Evolutionary conservation across 2,797 vertebrate genomes (phyloP).

Genomic region (Pseudochirops corinnae): DNA sequence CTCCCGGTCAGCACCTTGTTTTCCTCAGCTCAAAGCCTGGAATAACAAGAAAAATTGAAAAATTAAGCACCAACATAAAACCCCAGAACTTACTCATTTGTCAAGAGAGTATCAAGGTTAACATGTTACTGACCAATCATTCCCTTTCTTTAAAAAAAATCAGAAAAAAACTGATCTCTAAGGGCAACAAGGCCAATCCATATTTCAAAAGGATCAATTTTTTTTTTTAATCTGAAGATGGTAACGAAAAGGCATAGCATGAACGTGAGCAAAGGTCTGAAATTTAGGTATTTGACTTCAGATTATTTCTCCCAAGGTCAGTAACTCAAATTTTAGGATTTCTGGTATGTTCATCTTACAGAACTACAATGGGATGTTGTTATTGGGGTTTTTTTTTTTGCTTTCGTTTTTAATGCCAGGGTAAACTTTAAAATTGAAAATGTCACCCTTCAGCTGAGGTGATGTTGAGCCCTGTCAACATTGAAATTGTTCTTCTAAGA

Average conservation of each 20-base stretch:
- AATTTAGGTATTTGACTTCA: neutral
- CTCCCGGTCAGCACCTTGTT: neutral
- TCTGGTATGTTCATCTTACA: neutral
- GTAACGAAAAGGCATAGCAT: neutral
- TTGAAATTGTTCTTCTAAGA: neutral
- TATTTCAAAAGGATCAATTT: neutral
- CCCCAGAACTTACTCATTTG: neutral
- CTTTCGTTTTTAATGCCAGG: conserved; percentile 9
- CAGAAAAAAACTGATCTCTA: neutral
- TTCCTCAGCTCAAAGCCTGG: neutral
- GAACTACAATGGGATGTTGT: neutral
- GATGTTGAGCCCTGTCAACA: neutral
- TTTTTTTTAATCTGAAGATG: neutral
- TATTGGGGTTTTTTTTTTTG: neutral
- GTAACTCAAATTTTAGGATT: neutral
- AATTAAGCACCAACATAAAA: neutral
- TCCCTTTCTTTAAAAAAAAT: conserved; percentile 13
- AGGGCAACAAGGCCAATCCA: neutral
- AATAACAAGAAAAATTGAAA: neutral
- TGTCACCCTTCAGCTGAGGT: conserved; percentile 13
- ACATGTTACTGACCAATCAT: neutral
- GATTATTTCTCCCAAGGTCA: neutral
- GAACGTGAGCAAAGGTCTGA: neutral
- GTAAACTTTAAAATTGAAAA: neutral
- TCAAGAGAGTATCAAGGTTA: neutral